A percentile compares a stretch with the other conserved stretches of the same genome.
phyloP scores from a whole-genome alignment of 2,113 vertebrate genomes.

The Numenius arquata region DNA sequence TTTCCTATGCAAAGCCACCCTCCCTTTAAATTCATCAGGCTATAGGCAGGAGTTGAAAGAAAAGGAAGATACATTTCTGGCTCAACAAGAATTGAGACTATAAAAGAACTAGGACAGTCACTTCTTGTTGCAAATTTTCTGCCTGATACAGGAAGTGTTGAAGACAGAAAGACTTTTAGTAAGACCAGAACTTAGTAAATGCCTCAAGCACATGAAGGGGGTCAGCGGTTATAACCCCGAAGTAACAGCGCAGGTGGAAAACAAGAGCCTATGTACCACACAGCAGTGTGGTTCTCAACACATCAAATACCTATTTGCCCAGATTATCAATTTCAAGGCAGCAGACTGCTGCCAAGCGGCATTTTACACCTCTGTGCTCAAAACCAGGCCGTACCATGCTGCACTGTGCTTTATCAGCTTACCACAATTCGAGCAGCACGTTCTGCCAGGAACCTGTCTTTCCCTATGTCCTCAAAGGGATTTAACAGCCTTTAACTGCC shows the following conservation, averaged over 20 bases:
- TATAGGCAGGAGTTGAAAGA: not conserved
- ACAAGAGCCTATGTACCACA: not conserved
- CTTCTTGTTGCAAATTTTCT: not conserved
- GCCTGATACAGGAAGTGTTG: not conserved
- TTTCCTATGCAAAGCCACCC: not conserved
- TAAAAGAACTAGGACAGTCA: not conserved
- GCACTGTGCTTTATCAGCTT: not conserved
- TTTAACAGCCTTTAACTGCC: not conserved
- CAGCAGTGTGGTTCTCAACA: not conserved
- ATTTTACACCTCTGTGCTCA: not conserved
- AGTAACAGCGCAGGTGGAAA: not conserved
- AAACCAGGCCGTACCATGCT: not conserved
- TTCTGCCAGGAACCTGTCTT: not conserved
- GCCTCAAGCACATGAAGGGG: not conserved
- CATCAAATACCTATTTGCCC: not conserved
- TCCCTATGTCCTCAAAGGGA: not conserved
- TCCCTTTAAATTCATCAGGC: not conserved
- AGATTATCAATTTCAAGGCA: not conserved
- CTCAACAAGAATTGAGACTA: not conserved
- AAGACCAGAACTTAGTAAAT: not conserved
- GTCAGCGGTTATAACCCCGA: not conserved
- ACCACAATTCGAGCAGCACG: not conserved
- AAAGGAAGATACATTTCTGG: not conserved
- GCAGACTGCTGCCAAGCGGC: not conserved
- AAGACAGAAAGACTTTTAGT: not conserved